Evolutionary conservation across 2,888 invertebrate species (phyloP).

Genomic region (Lydus trimaculatus): DNA sequence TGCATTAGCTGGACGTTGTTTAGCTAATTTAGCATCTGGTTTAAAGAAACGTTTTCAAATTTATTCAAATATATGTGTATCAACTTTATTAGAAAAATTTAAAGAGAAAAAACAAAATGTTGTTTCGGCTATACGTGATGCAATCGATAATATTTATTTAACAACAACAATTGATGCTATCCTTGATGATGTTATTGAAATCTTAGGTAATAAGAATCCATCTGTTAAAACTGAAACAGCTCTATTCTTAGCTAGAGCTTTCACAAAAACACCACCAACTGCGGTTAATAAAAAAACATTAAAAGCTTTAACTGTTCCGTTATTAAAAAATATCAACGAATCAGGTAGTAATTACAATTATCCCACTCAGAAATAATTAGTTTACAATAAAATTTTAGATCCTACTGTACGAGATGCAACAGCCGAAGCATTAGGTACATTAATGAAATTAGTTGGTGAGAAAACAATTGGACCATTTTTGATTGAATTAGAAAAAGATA

Average conservation of each 20-base stretch:
- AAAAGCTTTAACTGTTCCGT: constrained; percentile 78
- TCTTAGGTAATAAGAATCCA: constrained; percentile 91
- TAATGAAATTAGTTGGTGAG: constrained; percentile 93
- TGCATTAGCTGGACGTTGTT: constrained; percentile 82
- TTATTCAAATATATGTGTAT: constrained; percentile 80
- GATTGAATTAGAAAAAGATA: constrained; percentile 89
- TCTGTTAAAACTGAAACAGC: constrained; percentile 88
- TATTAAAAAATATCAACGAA: constrained; percentile 81
- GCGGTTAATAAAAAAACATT: constrained; percentile 89
- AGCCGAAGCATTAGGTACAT: constrained; percentile 92
- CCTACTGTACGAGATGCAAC: constrained; percentile 91
- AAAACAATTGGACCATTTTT: constrained; percentile 87
- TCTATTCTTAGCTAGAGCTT: constrained; percentile 82
- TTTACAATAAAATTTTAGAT: constrained; percentile 63
- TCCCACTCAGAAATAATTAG: no score
- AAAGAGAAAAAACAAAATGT: constrained; percentile 96
- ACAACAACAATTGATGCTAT: constrained; percentile 82
- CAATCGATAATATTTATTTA: constrained; percentile 87
- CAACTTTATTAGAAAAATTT: constrained; percentile 91
- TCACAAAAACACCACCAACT: constrained; percentile 81
- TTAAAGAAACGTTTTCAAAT: constrained; percentile 87
- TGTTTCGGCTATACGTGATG: constrained; percentile 84
- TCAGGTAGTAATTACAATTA: no score
- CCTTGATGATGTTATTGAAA: constrained; percentile 84
- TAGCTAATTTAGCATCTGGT: constrained; percentile 83